A percentile compares a stretch with the other conserved stretches of the same genome.
Conservation (phyloP, 2,888 invertebrate genomes). For the Amphipoea lucens region DNA sequence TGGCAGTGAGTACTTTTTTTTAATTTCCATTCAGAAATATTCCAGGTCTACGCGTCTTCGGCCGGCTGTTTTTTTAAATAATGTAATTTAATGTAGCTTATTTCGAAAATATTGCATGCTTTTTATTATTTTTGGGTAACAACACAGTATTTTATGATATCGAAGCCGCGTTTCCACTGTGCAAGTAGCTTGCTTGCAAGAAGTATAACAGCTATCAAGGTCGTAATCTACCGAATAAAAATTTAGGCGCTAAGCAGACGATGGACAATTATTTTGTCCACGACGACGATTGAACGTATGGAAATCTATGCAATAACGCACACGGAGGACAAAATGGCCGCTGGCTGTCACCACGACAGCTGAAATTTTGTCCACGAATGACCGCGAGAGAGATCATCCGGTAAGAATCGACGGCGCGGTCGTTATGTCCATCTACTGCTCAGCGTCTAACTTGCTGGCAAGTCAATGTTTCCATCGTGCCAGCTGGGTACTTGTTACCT, state of each 20-base stretch:
- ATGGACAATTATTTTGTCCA: neutral
- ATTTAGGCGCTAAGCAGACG: neutral
- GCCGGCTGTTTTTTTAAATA: neutral
- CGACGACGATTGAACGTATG: neutral
- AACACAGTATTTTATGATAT: constrained; percentile 26
- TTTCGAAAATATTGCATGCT: constrained; percentile 40
- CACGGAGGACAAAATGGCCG: neutral
- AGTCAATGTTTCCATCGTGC: neutral
- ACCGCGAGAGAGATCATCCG: neutral
- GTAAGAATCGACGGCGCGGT: neutral
- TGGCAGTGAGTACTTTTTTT: constrained; percentile 93
- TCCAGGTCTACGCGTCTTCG: constrained; percentile 48
- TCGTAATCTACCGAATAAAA: neutral
- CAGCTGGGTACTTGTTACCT: neutral
- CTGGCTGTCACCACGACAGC: neutral
- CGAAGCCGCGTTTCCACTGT: constrained; percentile 6
- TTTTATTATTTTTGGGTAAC: constrained; percentile 40
- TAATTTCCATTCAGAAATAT: constrained; percentile 41
- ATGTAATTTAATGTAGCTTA: constrained; percentile 12
- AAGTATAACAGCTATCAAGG: neutral
- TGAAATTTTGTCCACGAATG: neutral
- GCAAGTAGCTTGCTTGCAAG: constrained; percentile 25
- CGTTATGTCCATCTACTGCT: neutral
- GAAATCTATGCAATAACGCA: neutral
- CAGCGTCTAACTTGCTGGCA: constrained; percentile 1